Conservation (phyloP, 2,888 invertebrate species). For the Hymenopus coronatus region DNA sequence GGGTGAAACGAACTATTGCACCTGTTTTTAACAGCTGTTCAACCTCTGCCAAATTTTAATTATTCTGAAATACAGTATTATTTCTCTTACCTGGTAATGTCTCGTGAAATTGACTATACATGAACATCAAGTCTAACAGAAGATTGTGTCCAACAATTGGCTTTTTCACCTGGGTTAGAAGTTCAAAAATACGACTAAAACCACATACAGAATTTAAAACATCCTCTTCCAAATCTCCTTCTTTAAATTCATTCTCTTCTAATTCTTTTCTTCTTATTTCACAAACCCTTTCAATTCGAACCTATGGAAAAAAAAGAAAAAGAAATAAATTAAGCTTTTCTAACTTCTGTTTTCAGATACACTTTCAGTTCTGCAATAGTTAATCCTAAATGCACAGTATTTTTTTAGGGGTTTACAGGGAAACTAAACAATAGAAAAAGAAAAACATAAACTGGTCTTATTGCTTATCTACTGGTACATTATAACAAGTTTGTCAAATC, state of each 20-base stretch:
- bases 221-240: constrained; percentile 48
- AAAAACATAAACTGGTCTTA: no score
- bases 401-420: no score
- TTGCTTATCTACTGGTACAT: no score
- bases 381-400: no score
- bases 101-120: constrained; percentile 69
- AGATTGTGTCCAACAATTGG: constrained; percentile 76
- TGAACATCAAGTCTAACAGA: constrained; percentile 64
- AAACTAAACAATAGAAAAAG: neutral
- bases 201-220: constrained; percentile 57
- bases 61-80: neutral
- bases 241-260: neutral
- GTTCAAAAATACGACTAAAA: constrained; percentile 63
- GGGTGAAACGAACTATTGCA: no score
- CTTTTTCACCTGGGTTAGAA: constrained; percentile 59
- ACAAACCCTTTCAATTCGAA: constrained; percentile 45
- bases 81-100: constrained; percentile 58
- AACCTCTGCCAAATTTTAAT: neutral
- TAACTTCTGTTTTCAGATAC: no score
- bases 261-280: constrained; percentile 38
- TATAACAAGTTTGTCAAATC: no score
- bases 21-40: neutral
- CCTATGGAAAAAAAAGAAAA: constrained; percentile 36
- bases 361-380: no score
- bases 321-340: neutral